Percentiles rank a stretch among this genome's conserved stretches.
These are phyloP conservation scores for Scaptomyza parva DNA, from an alignment of 2,888 invertebrate genomes.

Conservation along the genomic window DNA sequence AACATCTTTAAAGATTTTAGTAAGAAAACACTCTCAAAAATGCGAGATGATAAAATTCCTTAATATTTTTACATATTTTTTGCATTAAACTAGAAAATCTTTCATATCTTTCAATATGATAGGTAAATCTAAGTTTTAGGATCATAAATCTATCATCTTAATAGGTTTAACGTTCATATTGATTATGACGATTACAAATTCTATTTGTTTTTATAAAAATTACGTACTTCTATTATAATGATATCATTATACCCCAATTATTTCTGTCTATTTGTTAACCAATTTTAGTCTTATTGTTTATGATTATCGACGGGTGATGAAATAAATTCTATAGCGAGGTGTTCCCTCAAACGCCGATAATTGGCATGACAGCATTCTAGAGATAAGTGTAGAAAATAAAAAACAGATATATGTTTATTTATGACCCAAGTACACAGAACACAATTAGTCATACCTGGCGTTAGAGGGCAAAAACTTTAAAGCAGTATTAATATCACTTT, in stretches of 20 bases:
- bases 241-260: not conserved
- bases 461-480: conserved; percentile 5
- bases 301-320: not conserved
- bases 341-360: conserved; percentile 36
- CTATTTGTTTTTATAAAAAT: not conserved
- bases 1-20: too few relatives aligned
- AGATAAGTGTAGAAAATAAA: conserved; percentile 14
- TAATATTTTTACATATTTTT: too few relatives aligned
- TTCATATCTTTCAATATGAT: too few relatives aligned
- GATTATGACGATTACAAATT: too few relatives aligned
- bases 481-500: not conserved
- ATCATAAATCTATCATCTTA: too few relatives aligned
- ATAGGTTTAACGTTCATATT: not conserved
- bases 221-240: not conserved
- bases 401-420: conserved; percentile 21
- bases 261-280: not conserved
- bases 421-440: conserved; percentile 10
- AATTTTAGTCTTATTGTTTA: not conserved
- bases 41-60: too few relatives aligned
- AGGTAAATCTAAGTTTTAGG: too few relatives aligned
- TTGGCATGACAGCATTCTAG: conserved; percentile 27
- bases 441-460: conserved; percentile 29
- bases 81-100: too few relatives aligned
- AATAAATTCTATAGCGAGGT: conserved; percentile 10
- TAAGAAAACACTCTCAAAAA: too few relatives aligned